phyloP scores from a whole-genome alignment of 2,113 vertebrate genomes.

The Alectura lathami region DNA sequence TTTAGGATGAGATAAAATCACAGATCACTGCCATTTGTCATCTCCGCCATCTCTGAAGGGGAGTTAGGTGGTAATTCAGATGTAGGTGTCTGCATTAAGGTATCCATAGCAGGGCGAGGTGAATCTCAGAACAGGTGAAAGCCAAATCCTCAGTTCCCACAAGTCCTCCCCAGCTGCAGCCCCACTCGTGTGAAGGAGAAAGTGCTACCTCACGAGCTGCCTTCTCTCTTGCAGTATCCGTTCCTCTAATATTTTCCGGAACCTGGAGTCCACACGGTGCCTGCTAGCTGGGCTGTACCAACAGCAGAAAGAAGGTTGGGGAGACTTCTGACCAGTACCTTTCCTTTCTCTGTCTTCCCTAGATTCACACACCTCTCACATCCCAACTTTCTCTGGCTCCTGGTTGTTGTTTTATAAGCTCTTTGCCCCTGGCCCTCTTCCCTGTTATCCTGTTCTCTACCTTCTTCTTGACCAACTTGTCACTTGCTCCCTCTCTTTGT shows the following conservation, averaged over 20 bases:
- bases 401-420: neutral
- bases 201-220: conserved; percentile 7
- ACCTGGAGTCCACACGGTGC: conserved; percentile 92
- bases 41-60: neutral
- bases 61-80: neutral
- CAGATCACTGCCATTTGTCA: neutral
- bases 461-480: neutral
- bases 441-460: neutral
- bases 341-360: neutral
- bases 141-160: neutral
- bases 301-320: conserved; percentile 86
- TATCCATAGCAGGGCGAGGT: neutral
- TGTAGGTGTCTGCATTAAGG: neutral
- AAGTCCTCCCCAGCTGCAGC: neutral
- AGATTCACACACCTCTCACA: neutral
- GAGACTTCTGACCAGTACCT: neutral
- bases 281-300: conserved; percentile 92
- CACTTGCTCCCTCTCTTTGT: neutral
- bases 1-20: neutral
- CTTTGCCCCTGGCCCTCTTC: neutral
- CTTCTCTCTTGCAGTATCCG: conserved; percentile 82
- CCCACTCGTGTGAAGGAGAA: neutral
- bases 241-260: conserved; percentile 92
- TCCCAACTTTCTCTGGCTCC: neutral
- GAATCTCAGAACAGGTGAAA: neutral